These are phyloP conservation scores for Caenorhabditis auriculariae DNA, from an alignment of 2,888 invertebrate genomes.

Conservation along the genomic window DNA sequence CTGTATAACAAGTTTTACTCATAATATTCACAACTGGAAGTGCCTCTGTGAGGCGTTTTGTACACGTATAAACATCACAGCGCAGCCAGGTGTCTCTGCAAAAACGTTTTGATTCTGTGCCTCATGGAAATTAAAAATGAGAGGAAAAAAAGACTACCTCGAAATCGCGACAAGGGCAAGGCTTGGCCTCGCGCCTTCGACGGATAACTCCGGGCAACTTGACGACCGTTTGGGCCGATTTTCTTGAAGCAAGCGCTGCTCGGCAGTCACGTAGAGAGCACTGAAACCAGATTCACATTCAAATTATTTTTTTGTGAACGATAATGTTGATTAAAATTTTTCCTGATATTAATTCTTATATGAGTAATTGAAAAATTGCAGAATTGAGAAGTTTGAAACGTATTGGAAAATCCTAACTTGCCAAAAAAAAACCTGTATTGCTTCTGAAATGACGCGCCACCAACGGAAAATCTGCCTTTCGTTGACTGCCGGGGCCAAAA, in stretches of 20 bases:
- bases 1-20: slow-evolving; percentile 1
- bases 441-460: slow-evolving; percentile 17
- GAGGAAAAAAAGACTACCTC: no score
- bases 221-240: slow-evolving; percentile 12
- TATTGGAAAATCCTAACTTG: not conserved
- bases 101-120: not conserved
- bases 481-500: no score
- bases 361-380: no score
- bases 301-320: no score
- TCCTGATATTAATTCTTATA: no score
- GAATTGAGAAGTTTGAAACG: no score
- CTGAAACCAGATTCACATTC: no score
- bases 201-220: slow-evolving; percentile 2
- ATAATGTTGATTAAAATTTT: no score
- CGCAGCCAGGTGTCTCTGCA: slow-evolving; percentile 6
- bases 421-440: slow-evolving; percentile 7
- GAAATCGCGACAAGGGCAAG: slow-evolving; percentile 6
- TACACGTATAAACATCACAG: not conserved
- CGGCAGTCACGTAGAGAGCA: slow-evolving; percentile 17
- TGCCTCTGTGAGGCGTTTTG: not conserved
- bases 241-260: not conserved
- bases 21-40: not conserved
- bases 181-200: not conserved
- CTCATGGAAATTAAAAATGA: no score
- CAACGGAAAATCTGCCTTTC: no score